phyloP scores from a whole-genome alignment of 2,797 vertebrate species.

The Sebastes nivosus region DNA sequence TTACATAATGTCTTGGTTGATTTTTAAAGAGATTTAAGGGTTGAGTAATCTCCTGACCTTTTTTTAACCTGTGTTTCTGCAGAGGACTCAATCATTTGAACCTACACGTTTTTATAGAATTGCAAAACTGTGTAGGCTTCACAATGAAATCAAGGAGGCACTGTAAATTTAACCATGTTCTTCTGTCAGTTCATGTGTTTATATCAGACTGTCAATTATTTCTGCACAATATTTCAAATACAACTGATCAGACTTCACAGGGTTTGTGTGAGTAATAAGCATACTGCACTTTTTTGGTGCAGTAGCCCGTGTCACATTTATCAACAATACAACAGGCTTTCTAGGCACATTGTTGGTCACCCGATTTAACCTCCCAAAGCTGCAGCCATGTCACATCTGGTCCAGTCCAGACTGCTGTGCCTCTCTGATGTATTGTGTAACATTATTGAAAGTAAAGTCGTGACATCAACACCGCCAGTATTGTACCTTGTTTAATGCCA shows the following conservation, averaged over 20 bases:
- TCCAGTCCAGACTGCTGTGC: slow-evolving; percentile 25
- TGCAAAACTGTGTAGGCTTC: background rate
- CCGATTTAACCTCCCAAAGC: slow-evolving; percentile 22
- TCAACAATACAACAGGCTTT: slow-evolving; percentile 1
- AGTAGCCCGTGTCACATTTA: background rate
- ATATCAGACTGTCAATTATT: background rate
- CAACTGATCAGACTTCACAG: background rate
- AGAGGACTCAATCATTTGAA: background rate
- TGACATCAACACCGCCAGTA: slow-evolving; percentile 53
- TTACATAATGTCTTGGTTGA: slow-evolving; percentile 24
- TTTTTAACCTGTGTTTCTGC: background rate
- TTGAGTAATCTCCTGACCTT: background rate
- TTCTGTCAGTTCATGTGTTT: background rate
- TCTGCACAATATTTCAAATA: background rate
- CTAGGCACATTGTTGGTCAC: slow-evolving; percentile 26
- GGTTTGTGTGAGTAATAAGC: background rate
- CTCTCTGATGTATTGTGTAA: slow-evolving; percentile 42
- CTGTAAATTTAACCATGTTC: background rate
- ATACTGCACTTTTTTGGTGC: background rate
- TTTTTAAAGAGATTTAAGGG: slow-evolving; percentile 1
- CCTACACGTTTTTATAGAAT: background rate
- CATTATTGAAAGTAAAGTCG: slow-evolving; percentile 62
- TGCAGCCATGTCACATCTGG: slow-evolving; percentile 33
- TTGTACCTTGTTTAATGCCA: slow-evolving; percentile 70
- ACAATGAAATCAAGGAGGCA: background rate